Conservation (phyloP, 2,113 vertebrate genomes). For the Nerophis ophidion region DNA sequence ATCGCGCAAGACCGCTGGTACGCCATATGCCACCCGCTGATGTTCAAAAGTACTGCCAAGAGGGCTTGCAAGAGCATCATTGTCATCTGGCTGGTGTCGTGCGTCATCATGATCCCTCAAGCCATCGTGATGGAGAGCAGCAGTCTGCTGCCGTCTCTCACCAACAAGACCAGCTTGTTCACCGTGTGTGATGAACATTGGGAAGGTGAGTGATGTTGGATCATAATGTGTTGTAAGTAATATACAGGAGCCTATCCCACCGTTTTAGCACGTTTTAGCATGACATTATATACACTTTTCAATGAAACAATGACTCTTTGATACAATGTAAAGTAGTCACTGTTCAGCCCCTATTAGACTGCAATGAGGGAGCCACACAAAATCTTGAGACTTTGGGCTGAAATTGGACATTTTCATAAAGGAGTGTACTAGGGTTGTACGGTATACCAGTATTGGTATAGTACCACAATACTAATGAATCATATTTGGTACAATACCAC, state of each 20-base stretch:
- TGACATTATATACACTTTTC: background rate
- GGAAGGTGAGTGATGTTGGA: slow-evolving; percentile 74
- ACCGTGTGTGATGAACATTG: slow-evolving; percentile 94
- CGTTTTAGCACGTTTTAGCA: too few species aligned
- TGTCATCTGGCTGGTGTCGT: slow-evolving; percentile 93
- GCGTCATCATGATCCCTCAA: slow-evolving; percentile 94
- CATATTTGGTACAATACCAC: too few species aligned
- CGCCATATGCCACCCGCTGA: slow-evolving; percentile 94
- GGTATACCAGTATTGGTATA: too few species aligned
- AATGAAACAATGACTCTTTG: background rate
- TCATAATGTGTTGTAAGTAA: too few species aligned
- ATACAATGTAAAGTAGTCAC: background rate
- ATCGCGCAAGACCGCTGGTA: slow-evolving; percentile 97
- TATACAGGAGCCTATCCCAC: too few species aligned
- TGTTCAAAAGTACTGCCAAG: slow-evolving; percentile 96
- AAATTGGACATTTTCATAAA: background rate
- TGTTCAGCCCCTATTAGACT: background rate
- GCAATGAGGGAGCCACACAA: background rate
- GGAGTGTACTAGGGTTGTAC: background rate
- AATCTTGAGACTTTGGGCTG: background rate
- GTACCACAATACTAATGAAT: too few species aligned
- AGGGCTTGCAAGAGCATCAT: slow-evolving; percentile 88
- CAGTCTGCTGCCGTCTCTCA: slow-evolving; percentile 84
- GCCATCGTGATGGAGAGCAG: slow-evolving; percentile 94
- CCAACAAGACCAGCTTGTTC: slow-evolving; percentile 94